Percentiles rank a stretch among this genome's conserved stretches.
These are phyloP conservation scores for Artemisiospiza belli DNA, from an alignment of 2,113 vertebrate species.

Conservation along the genomic window DNA sequence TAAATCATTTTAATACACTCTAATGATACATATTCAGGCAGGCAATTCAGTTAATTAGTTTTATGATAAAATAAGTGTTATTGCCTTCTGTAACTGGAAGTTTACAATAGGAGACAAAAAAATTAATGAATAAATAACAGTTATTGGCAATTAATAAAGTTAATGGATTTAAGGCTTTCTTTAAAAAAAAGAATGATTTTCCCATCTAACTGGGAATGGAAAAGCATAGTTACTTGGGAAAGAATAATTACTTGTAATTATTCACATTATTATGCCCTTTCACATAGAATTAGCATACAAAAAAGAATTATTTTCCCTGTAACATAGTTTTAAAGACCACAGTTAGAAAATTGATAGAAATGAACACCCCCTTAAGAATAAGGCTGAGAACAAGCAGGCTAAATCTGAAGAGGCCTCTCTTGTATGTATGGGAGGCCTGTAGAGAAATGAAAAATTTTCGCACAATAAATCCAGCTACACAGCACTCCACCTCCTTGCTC, in stretches of 20 bases:
- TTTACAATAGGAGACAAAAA: neutral
- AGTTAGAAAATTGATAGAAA: neutral
- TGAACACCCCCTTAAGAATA: neutral
- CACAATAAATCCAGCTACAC: neutral
- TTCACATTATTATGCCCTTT: neutral
- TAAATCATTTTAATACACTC: neutral
- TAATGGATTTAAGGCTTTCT: neutral
- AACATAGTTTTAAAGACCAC: neutral
- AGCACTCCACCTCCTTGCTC: neutral
- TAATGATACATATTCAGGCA: neutral
- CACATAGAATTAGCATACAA: neutral
- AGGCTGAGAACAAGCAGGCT: neutral
- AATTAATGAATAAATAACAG: too few species aligned
- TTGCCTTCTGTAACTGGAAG: neutral
- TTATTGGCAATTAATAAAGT: neutral
- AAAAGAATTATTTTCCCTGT: neutral
- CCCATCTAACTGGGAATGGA: neutral
- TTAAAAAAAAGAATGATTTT: neutral
- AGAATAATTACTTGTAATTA: neutral
- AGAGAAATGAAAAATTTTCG: neutral
- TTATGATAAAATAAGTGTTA: neutral
- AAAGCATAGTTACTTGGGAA: neutral
- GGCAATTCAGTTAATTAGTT: neutral
- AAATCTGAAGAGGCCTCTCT: neutral
- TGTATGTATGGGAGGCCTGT: neutral